Percentiles rank a stretch among this genome's conserved stretches.
Conservation (phyloP, 1,140 invertebrate species). For the Pteromalus puparum region DNA sequence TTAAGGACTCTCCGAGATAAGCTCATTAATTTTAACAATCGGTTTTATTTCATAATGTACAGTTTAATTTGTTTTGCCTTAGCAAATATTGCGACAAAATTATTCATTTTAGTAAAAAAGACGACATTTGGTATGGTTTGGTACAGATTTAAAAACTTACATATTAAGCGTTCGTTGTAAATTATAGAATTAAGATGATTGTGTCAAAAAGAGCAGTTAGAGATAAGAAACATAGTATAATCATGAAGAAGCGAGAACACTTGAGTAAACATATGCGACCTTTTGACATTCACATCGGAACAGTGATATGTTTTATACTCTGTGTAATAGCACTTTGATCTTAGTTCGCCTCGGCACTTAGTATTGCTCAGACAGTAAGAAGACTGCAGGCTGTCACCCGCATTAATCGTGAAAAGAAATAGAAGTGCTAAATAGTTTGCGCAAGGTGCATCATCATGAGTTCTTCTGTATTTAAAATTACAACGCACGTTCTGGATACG, state of each 20-base stretch:
- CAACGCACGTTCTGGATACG: conserved; percentile 82
- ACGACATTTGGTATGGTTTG: neutral
- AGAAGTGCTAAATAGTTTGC: neutral
- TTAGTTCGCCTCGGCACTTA: neutral
- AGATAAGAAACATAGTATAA: neutral
- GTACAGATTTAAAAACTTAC: neutral
- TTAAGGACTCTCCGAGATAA: conserved; percentile 76
- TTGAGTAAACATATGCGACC: neutral
- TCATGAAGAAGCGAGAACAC: neutral
- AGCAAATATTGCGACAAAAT: neutral
- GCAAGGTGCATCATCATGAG: conserved; percentile 24
- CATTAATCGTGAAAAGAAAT: neutral
- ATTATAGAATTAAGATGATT: neutral
- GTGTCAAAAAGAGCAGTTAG: neutral
- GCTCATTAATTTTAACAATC: neutral
- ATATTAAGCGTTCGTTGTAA: neutral
- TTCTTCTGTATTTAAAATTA: conserved; percentile 36
- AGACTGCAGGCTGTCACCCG: neutral
- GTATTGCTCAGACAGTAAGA: neutral
- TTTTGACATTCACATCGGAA: neutral
- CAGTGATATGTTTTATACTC: neutral
- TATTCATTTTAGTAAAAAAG: neutral
- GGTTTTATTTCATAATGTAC: neutral
- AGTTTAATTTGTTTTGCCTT: conserved; percentile 1
- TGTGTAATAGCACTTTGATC: neutral